Percentiles rank a stretch among this genome's conserved stretches.
Evolutionary conservation across 2,888 invertebrate genomes (phyloP).

Genomic region (Thyatira batis): DNA sequence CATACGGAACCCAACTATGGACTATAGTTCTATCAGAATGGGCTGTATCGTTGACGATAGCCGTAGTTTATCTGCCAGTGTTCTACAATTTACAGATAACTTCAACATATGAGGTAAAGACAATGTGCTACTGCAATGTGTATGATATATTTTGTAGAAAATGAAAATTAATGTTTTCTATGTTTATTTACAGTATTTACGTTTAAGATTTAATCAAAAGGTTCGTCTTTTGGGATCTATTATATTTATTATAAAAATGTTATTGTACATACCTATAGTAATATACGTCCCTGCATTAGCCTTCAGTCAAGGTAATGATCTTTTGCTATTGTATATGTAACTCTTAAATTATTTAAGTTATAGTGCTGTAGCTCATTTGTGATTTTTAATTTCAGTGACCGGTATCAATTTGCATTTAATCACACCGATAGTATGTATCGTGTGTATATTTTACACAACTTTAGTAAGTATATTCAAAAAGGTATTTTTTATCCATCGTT

Average conservation of each 20-base stretch:
- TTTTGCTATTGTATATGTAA: too few relatives aligned
- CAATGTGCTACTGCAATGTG: neutral
- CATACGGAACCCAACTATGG: conserved; percentile 88
- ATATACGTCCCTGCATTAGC: conserved; percentile 94
- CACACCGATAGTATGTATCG: conserved; percentile 89
- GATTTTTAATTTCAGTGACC: conserved; percentile 83
- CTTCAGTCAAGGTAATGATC: conserved; percentile 89
- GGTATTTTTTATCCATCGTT: conserved; percentile 39
- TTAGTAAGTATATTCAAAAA: conserved; percentile 83
- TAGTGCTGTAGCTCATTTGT: too few relatives aligned
- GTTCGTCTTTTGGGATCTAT: conserved; percentile 86
- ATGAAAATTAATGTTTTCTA: too few relatives aligned
- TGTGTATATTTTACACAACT: conserved; percentile 97
- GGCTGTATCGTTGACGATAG: conserved; percentile 86
- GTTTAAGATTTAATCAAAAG: conserved; percentile 85
- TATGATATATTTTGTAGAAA: conserved; percentile 4
- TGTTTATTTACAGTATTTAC: conserved; percentile 83
- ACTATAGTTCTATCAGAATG: conserved; percentile 84
- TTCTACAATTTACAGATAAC: conserved; percentile 88
- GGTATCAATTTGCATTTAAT: conserved; percentile 91
- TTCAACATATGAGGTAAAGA: conserved; percentile 87
- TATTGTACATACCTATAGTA: conserved; percentile 91
- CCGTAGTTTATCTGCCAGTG: conserved; percentile 86
- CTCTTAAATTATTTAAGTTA: too few relatives aligned
- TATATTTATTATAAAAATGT: conserved; percentile 88